Base-by-base conservation (phyloP, 1,140 invertebrate genomes). In the Hetaerina americana region DNA sequence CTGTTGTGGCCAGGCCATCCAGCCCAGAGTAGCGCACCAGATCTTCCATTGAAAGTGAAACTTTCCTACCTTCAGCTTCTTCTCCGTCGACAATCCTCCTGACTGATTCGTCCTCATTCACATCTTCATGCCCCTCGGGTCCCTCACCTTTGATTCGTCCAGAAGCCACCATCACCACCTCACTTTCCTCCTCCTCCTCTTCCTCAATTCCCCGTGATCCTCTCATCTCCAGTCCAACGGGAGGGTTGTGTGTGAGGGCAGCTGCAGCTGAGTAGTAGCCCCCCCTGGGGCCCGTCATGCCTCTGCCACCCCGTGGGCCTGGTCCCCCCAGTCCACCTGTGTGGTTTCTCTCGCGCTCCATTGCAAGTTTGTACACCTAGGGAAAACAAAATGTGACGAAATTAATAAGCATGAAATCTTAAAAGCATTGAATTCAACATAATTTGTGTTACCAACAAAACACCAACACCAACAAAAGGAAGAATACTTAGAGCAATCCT, bases 361-460 rank as follows among this genome's bases (percentile, higher is more conserved):
- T 84, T 31, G 91, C 89, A 77, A 94, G 83, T 80, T 95, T 96
- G 84, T 93, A 96, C 76, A 92, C 89, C 72, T 75, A 69, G 0
- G 73, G 70, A 29, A 71, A n/a, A 5, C 67, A 5, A 29, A 40
- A 71, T 49, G n/a, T n/a, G 26, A 22, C n/a, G n/a, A 27, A 69
- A 26, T 27, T 24, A 15, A 68, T 68, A 68, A 12, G 40, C 40
- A 10, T 49, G 10, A 12, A 49, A n/a, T 49, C 40, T 49, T 49
- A 49, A 49, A 12, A 67, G 26, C 22, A 67, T 5, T 67, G n/a
- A n/a, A n/a, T 8, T 67, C 66, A 67, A n/a, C n/a, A 49, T 49
- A 49, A 49, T 10, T 5, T 0, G 27, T 18, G 31, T 49, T 70
- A 66, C n/a, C n/a, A n/a, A n/a, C n/a, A n/a, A n/a, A n/a, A n/a